Evolutionary conservation across 35 echinoderm and acorn worm genomes (phyloP).

Genomic region (Strongylocentrotus purpuratus): DNA sequence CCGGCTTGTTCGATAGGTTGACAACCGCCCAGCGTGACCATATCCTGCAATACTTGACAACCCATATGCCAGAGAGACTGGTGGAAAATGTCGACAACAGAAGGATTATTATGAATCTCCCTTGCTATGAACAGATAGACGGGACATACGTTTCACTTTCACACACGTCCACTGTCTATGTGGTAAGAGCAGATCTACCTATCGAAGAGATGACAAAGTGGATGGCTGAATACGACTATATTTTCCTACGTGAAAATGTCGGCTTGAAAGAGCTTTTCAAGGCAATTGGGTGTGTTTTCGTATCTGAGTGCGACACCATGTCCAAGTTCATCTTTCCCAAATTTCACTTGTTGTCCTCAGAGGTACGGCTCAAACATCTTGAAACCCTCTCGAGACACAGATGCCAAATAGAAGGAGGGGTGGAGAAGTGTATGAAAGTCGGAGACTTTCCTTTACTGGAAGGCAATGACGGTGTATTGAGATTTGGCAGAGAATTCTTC

Average conservation of each 20-base stretch:
- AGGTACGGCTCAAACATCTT: not conserved
- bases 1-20: not conserved
- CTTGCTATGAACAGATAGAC: constrained; percentile 21
- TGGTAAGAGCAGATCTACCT: not conserved
- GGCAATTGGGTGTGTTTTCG: not conserved
- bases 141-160: not conserved
- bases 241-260: not conserved
- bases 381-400: not conserved
- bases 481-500: not conserved
- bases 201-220: not conserved
- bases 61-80: not conserved
- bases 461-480: not conserved
- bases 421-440: not conserved
- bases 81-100: not conserved
- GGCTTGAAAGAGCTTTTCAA: not conserved
- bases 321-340: constrained; percentile 10
- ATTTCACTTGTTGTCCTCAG: not conserved
- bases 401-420: not conserved
- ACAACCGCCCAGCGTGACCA: not conserved
- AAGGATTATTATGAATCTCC: not conserved
- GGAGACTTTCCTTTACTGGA: not conserved
- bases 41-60: not conserved
- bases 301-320: not conserved
- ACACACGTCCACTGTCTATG: not conserved
- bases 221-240: not conserved